phyloP scores from a whole-genome alignment of 2,113 vertebrate genomes.

The Baryphthengus martii region DNA sequence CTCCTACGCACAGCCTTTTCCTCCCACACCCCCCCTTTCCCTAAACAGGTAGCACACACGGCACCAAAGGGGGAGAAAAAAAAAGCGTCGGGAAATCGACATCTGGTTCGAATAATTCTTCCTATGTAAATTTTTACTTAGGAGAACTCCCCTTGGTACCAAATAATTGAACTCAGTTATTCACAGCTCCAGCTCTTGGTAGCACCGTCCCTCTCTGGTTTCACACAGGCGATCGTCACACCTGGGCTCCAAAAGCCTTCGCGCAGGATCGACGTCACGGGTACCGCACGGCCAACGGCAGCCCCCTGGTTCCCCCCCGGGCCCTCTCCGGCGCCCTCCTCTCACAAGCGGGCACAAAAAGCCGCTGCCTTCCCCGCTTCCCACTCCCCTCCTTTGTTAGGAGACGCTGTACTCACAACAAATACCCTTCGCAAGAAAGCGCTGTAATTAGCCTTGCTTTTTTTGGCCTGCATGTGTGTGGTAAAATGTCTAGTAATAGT shows the following conservation, averaged over 20 bases:
- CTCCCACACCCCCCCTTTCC: background rate
- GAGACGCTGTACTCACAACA: background rate
- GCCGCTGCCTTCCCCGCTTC: background rate
- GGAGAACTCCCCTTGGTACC: conserved; percentile 15
- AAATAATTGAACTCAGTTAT: conserved; percentile 8
- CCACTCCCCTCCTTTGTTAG: conserved; percentile 2
- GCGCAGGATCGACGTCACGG: background rate
- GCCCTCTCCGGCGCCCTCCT: background rate
- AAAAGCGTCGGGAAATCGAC: background rate
- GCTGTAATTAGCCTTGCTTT: conserved; percentile 40
- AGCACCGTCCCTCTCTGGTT: background rate
- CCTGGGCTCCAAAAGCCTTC: background rate
- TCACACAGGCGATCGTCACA: background rate
- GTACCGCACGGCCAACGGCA: background rate
- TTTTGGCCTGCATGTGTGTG: conserved; percentile 69
- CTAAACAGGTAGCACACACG: conserved; percentile 43
- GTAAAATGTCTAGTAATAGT: conserved; percentile 71
- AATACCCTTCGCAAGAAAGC: conserved; percentile 36
- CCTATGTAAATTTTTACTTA: background rate
- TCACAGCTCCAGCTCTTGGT: background rate
- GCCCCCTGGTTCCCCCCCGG: accelerated
- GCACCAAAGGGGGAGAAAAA: background rate
- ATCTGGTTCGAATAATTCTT: background rate
- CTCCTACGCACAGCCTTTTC: background rate
- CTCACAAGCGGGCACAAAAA: background rate